These are phyloP conservation scores for Hyla sarda DNA, from an alignment of 2,113 vertebrate genomes.

Conservation along the genomic window DNA sequence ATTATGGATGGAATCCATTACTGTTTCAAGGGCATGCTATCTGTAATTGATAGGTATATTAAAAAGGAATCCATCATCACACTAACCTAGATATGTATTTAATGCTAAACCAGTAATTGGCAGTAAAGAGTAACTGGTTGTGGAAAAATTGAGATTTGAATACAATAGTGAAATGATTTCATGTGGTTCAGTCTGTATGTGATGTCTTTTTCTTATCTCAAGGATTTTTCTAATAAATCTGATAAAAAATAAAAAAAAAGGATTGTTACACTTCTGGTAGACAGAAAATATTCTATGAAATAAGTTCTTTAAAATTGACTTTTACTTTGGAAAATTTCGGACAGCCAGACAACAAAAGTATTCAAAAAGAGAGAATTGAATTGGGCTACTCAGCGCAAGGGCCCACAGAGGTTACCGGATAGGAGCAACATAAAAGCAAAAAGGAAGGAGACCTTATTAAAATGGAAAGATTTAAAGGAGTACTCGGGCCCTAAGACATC, in stretches of 20 bases:
- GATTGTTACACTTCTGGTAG: too few relatives aligned
- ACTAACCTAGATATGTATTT: not conserved
- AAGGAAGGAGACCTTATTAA: too few relatives aligned
- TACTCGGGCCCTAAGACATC: too few relatives aligned
- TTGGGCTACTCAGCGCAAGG: too few relatives aligned
- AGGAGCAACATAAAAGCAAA: too few relatives aligned
- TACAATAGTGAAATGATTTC: not conserved
- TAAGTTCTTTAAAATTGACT: too few relatives aligned
- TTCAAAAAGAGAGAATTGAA: too few relatives aligned
- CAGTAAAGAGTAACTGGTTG: not conserved
- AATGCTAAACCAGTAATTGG: conserved; percentile 2
- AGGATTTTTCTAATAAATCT: conserved; percentile 2
- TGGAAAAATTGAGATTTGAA: not conserved
- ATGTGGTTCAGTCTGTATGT: not conserved
- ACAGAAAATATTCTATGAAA: not conserved
- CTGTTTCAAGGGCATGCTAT: conserved; percentile 6
- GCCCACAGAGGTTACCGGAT: too few relatives aligned
- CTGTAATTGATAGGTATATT: conserved; percentile 11
- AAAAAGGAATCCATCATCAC: conserved; percentile 25
- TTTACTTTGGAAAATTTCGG: too few relatives aligned
- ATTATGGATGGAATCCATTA: not conserved
- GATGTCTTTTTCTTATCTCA: not conserved
- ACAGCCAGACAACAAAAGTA: too few relatives aligned
- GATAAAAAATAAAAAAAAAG: too few relatives aligned
- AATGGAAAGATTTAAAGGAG: too few relatives aligned